A percentile compares a stretch with the other conserved stretches of the same genome.
phyloP scores from a whole-genome alignment of 1,140 invertebrate species.

The Drosophila suzukii region DNA sequence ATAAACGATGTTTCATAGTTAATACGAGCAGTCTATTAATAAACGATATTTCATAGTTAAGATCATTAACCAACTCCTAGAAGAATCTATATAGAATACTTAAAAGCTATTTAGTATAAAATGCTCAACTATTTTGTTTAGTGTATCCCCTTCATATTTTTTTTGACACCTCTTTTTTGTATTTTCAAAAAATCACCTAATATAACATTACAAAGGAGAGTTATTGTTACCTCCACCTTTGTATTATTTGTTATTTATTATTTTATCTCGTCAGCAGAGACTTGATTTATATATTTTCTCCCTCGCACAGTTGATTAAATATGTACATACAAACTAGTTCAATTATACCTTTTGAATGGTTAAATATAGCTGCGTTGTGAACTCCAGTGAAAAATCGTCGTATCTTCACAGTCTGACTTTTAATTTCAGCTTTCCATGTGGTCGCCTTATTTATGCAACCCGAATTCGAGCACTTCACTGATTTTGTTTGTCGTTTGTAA shows the following conservation, averaged over 20 bases:
- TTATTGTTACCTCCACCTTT: conserved; percentile 8
- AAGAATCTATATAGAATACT: no score
- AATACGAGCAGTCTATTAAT: no score
- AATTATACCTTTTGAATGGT: conserved; percentile 49
- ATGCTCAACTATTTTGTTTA: no score
- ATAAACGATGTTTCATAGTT: background rate
- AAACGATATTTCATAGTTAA: background rate
- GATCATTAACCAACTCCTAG: background rate
- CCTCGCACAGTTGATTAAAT: conserved; percentile 31
- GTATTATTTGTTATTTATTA: conserved; percentile 6
- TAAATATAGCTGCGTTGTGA: conserved; percentile 40
- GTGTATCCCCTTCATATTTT: no score
- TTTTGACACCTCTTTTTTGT: background rate
- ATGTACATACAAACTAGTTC: conserved; percentile 46
- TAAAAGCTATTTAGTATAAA: no score
- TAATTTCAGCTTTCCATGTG: conserved; percentile 44
- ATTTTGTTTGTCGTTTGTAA: conserved; percentile 47
- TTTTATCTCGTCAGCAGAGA: conserved; percentile 1
- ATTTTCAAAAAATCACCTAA: background rate
- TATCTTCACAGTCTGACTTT: conserved; percentile 48
- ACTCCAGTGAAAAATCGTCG: conserved; percentile 33
- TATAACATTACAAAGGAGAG: background rate
- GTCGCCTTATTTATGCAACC: conserved; percentile 29
- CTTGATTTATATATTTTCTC: conserved; percentile 24
- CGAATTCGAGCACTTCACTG: conserved; percentile 47